Conservation (phyloP, 2,113 vertebrate species). For the Cynocephalus volans region DNA sequence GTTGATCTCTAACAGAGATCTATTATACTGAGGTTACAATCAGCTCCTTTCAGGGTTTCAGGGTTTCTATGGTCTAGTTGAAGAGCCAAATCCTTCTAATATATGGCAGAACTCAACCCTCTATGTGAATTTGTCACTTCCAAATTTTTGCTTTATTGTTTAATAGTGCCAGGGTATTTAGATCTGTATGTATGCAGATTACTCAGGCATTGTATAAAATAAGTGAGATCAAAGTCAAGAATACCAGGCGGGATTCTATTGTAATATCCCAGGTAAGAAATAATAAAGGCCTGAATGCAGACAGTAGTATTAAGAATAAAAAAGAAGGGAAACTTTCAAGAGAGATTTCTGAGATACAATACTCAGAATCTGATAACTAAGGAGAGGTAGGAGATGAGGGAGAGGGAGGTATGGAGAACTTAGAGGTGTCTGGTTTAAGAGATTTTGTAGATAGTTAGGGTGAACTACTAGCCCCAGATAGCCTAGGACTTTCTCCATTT, state of each 20-base stretch:
- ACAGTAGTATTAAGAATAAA: neutral
- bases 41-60: conserved; percentile 24
- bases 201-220: neutral
- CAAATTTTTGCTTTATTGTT: neutral
- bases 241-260: neutral
- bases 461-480: neutral
- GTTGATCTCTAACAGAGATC: conserved; percentile 68
- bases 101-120: conserved; percentile 37
- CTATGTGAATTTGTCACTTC: neutral
- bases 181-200: neutral
- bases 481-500: neutral
- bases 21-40: conserved; percentile 56
- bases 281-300: neutral
- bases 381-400: neutral
- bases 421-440: neutral
- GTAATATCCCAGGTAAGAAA: neutral
- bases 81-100: conserved; percentile 52
- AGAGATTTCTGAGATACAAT: neutral
- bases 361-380: neutral
- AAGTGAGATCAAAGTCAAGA: neutral
- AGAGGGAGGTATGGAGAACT: neutral
- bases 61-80: neutral
- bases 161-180: neutral
- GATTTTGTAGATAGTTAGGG: no score
- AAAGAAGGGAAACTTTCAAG: neutral